Evolutionary conservation across 2,888 invertebrate species (phyloP).

Genomic region (Cistogaster globosa): DNA sequence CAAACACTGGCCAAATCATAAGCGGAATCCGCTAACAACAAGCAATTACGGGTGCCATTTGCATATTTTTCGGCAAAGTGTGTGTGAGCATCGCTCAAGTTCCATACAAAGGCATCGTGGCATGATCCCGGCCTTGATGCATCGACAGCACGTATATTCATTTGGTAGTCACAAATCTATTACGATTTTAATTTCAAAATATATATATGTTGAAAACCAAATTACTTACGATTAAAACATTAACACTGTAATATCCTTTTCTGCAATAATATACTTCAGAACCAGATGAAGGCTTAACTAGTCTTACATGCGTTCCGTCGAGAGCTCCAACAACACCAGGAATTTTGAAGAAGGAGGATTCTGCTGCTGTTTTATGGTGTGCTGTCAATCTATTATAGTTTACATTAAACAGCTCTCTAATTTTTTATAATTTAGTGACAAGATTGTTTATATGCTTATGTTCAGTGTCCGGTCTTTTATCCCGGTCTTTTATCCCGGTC

Average conservation of each 20-base stretch:
- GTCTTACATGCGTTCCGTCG: conserved; percentile 13
- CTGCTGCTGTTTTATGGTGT: too few species aligned
- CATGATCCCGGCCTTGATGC: conserved; percentile 34
- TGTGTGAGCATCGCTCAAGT: conserved; percentile 8
- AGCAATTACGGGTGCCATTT: background rate
- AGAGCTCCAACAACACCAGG: conserved; percentile 9
- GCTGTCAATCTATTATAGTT: too few species aligned
- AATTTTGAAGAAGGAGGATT: too few species aligned
- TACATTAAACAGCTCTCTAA: too few species aligned
- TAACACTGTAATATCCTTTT: conserved; percentile 20
- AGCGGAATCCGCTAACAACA: conserved; percentile 32
- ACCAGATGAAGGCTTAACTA: too few species aligned
- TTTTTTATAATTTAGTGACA: too few species aligned
- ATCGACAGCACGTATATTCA: conserved; percentile 39
- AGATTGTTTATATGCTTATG: too few species aligned
- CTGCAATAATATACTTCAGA: too few species aligned
- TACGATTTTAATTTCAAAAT: background rate
- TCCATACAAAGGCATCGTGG: conserved; percentile 47
- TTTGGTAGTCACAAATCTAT: conserved; percentile 46
- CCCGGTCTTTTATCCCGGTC: too few species aligned
- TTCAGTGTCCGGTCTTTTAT: too few species aligned
- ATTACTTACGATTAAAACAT: conserved; percentile 37
- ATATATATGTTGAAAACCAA: background rate
- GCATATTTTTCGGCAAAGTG: too few species aligned
- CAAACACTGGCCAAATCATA: conserved; percentile 9